Percentiles rank a stretch among this genome's conserved stretches.
These are phyloP conservation scores for Coecobrya sp. DNA, from an alignment of 2,888 invertebrate genomes.

Conservation along the genomic window DNA sequence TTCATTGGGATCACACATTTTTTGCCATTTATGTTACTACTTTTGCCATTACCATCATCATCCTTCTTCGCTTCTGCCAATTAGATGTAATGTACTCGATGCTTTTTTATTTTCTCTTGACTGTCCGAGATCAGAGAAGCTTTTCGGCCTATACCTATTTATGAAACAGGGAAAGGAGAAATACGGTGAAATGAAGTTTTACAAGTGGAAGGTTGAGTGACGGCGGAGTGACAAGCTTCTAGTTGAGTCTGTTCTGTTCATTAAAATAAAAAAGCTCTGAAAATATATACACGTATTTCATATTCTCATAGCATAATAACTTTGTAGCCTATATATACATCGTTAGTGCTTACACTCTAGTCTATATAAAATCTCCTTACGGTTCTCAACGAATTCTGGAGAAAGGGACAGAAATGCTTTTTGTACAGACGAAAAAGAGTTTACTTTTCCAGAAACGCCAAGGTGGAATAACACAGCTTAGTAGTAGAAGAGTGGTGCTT, in stretches of 20 bases:
- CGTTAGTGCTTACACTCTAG: neutral
- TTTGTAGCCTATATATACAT: neutral
- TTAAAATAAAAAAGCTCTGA: constrained; percentile 9
- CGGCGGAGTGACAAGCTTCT: constrained; percentile 39
- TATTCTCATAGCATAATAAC: neutral
- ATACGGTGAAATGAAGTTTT: neutral
- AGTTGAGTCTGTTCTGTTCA: constrained; percentile 39
- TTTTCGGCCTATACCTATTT: neutral
- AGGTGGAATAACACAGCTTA: neutral
- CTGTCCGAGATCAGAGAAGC: neutral
- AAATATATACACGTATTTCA: neutral
- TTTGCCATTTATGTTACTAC: neutral
- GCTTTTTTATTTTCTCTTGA: neutral
- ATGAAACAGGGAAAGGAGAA: neutral
- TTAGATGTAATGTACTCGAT: neutral
- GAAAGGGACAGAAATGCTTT: neutral
- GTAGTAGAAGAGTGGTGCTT: neutral
- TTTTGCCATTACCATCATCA: constrained; percentile 6
- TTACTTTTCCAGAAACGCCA: neutral
- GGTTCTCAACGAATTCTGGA: neutral
- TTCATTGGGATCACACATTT: neutral
- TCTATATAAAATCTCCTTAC: neutral
- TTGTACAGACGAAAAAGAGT: neutral
- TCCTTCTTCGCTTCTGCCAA: constrained; percentile 1
- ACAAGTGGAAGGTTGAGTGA: constrained; percentile 40